Base-by-base conservation (phyloP, 2,113 vertebrate species). In the Gymnogyps californianus region DNA sequence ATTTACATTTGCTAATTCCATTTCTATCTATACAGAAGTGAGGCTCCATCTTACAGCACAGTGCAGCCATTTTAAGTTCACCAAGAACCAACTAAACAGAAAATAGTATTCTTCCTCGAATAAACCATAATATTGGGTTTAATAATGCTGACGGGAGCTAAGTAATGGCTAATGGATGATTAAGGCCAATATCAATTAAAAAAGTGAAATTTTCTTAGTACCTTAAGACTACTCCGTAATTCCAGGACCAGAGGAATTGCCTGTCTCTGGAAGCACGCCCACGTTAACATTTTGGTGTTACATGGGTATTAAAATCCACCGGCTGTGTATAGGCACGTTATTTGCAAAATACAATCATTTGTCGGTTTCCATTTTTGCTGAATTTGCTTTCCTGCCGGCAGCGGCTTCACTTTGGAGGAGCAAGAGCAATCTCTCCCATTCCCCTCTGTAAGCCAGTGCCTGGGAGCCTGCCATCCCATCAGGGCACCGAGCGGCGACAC, bases 11-110 rank as follows among this genome's bases (percentile, higher is more conserved):
- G 83, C 69, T 91, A 93, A 97, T 91, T 91, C 91, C 75, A 94
- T 87, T 87, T 83, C 62, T 85, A 13, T 32, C 77, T 58, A 4
- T 62, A 49, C 17, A 85, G 91, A 89, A 82, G 66, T 2, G 22
- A 94, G 81, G 81, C 81, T 97, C 94, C 95, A 96, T 97, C 71
- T 95, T 93, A 89, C 57, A 93, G 89, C 87, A 82, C 1, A 0
- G 19, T 74, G 89, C 91, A 96, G 94, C 93, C 96, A 96, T 97
- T 95, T 97, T 85, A 82, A 38, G 40, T 57, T 76, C 75, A 58
- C 46, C 49, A 66, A 46, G n/a, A 91, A 66, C 3, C 1, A 94
- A 38, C 72, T 42, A 34, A 74, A 83, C 17, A 95, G 61, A 78
- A 94, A 91, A 75, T 1, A 58, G 40, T 7, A 28, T 64, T 80